Evolutionary conservation across 2,113 vertebrate genomes (phyloP), one percentile per base, ranked within the genome.

Genomic region (Ptilonorhynchus violaceus): DNA sequence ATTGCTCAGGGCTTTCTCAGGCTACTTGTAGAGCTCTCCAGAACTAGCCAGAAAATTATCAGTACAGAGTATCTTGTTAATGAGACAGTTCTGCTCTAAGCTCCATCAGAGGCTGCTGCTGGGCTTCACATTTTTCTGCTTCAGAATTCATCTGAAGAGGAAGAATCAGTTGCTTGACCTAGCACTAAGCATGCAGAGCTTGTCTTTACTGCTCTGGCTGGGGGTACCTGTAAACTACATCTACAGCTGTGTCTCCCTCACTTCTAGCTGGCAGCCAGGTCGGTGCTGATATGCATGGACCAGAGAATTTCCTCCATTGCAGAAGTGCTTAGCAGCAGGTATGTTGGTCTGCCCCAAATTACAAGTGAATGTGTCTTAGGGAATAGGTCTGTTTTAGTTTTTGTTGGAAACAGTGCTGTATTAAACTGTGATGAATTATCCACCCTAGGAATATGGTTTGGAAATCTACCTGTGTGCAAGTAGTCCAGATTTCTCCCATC

Each of bases 271-370:
- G 25, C 66, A 74, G 37, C 83, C 41, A 35, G 44, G 19, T 50
- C 10, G 1, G 10, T 47, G n/a, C 60, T 79, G 70, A 59, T 24
- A 70, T 42, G 59, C 41, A 11, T 74, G 89, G 85, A 94, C 14
- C 72, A 69, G 76, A 96, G 78, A 76, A 66, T 89, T 87, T 86
- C n/a, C 33, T 93, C 97, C 69, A 97, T 97, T 89, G 59, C 81
- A 80, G 97, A 97, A 69, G 37, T 97, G 42, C 92, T 97, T 66
- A 95, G 91, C 37, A 77, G 56, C 64, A 96, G 97, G 97, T 97
- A 96, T 19, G 92, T 91, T 90, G 30, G 13, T 59, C 50, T 93
- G 72, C 55, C 47, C 25, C 59, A 41, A 16, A 59, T 41, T 25
- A 42, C 5, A 22, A 24, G 5, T 27, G 23, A 24, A 7, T 4